These are phyloP conservation scores for Neuroterus valhalla DNA, from an alignment of 1,140 invertebrate species.

Conservation along the genomic window DNA sequence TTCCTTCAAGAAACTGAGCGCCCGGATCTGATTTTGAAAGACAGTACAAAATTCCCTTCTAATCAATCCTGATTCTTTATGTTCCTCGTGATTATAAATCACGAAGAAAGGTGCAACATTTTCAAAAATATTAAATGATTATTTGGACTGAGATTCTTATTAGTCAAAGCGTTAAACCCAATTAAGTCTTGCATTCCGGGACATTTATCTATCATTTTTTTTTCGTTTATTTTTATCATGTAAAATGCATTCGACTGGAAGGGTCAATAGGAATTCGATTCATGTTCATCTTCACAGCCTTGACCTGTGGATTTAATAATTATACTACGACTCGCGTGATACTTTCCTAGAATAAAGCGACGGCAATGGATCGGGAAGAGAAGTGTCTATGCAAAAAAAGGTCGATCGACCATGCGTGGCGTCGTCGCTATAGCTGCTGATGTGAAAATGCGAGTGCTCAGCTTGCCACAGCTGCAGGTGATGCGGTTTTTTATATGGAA, in stretches of 20 bases:
- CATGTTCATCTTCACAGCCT: background rate
- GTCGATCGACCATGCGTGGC: constrained; percentile 15
- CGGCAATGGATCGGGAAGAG: constrained; percentile 7
- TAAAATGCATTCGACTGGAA: background rate
- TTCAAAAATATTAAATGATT: no score
- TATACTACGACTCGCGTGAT: constrained; percentile 3
- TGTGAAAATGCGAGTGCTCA: constrained; percentile 16
- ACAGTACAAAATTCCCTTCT: background rate
- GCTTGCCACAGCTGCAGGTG: constrained; percentile 13
- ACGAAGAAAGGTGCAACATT: no score
- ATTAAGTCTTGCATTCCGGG: no score
- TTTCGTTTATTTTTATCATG: background rate
- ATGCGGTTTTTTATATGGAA: background rate
- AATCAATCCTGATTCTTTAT: background rate
- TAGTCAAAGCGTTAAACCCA: no score
- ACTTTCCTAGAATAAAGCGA: constrained; percentile 18
- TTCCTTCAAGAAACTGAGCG: background rate
- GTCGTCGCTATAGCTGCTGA: no score
- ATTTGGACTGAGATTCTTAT: no score
- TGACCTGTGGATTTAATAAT: constrained; percentile 10
- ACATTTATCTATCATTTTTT: background rate
- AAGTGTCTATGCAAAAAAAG: background rate
- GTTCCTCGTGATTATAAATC: no score
- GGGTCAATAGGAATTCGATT: background rate
- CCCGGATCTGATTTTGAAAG: background rate